These are phyloP conservation scores for Botia almorhae DNA, from an alignment of 2,797 vertebrate genomes.

Conservation along the genomic window DNA sequence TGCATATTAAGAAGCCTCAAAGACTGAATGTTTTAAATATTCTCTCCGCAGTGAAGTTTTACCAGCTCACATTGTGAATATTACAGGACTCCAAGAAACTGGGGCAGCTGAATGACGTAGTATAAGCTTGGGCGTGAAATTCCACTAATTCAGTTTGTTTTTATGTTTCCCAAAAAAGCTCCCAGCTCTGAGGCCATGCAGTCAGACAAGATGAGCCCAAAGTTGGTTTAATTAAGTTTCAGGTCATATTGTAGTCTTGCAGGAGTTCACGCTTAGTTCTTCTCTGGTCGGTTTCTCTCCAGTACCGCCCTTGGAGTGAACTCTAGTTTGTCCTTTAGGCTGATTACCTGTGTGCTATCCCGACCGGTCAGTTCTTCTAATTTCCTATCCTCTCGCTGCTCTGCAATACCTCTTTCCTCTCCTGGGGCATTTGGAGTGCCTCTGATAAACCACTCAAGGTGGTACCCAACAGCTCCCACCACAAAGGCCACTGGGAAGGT, in stretches of 20 bases:
- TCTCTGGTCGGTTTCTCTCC: constrained; percentile 90
- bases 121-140: neutral
- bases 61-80: constrained; percentile 1
- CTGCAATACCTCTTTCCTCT: constrained; percentile 87
- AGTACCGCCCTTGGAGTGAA: constrained; percentile 93
- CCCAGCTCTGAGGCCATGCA: neutral
- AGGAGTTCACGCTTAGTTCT: constrained; percentile 77
- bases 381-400: constrained; percentile 91
- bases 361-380: constrained; percentile 86
- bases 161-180: neutral
- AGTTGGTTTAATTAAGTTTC: neutral
- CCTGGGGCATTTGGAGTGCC: constrained; percentile 78
- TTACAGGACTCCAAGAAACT: constrained; percentile 29
- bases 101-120: neutral
- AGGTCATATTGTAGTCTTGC: constrained; percentile 7
- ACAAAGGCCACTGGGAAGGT: constrained; percentile 96
- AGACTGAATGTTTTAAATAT: constrained; percentile 16
- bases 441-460: constrained; percentile 93
- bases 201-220: constrained; percentile 11
- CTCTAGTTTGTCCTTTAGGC: constrained; percentile 94
- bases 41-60: constrained; percentile 9
- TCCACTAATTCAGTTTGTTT: neutral
- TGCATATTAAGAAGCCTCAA: constrained; percentile 24
- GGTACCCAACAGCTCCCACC: constrained; percentile 94
- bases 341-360: constrained; percentile 91